Percentiles rank a stretch among this genome's conserved stretches.
Evolutionary conservation across 1,140 invertebrate species (phyloP).

Genomic region (Liolophura sinensis): DNA sequence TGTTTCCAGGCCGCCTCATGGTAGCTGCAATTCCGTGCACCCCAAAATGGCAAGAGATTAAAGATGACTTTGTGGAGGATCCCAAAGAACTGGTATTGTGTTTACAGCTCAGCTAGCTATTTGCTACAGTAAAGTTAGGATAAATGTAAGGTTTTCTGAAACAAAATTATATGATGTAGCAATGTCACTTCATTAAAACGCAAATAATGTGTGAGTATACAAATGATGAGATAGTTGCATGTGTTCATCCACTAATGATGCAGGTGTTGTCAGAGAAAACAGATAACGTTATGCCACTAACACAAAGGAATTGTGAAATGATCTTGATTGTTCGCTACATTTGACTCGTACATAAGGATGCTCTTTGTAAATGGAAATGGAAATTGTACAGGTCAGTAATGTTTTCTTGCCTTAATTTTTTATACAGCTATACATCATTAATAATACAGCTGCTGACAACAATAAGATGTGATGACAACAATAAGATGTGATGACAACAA

Average conservation of each 20-base stretch:
- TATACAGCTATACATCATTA: no score
- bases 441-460: no score
- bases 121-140: not conserved
- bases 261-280: no score
- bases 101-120: not conserved
- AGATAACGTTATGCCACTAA: no score
- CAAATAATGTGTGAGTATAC: slow-evolving; percentile 38
- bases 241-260: not conserved
- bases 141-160: not conserved
- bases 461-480: no score
- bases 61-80: slow-evolving; percentile 6
- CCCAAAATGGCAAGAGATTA: not conserved
- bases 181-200: slow-evolving; percentile 30
- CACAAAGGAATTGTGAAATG: no score
- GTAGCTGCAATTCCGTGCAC: slow-evolving; percentile 4
- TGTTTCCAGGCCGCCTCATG: not conserved
- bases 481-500: no score
- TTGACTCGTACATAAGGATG: no score
- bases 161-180: slow-evolving; percentile 1
- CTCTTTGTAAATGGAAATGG: no score
- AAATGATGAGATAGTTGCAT: slow-evolving; percentile 23
- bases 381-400: no score
- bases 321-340: no score
- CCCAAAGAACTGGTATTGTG: not conserved
- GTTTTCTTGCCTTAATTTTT: no score